Evolutionary conservation across 2,888 invertebrate genomes (phyloP), one percentile per base, ranked within the genome.

Genomic region (Diarsia brunnea): DNA sequence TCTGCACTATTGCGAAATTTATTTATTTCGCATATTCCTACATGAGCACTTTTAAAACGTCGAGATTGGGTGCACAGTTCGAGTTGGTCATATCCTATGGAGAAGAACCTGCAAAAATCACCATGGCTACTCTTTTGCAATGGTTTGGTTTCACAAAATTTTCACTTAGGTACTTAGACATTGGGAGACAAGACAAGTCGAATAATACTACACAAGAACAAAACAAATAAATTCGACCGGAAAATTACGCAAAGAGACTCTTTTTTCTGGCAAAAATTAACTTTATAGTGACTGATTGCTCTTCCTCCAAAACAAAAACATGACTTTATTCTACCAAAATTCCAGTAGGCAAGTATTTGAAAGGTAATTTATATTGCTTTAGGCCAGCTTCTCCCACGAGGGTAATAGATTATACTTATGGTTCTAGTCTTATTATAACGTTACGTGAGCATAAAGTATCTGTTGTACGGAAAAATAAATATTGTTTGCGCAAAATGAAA

Each of bases 301-400:
- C 66, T 83, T 72, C 60, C 72, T 77, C 21, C 53, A 66, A 87
- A 82, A 80, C 74, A 85, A 77, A 53, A 84, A 85, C 74, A 73
- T 85, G 70, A 80, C 78, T 80, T 78, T 85, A 85, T 87, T 87
- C 69, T 58, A 73, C 86, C 74, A 65, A 85, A 85, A 75, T 87
- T 78, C 70, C 76, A 67, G 79, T 8, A 69, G 69, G 69, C 72
- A 75, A 82, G 74, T 83, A 86, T 86, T 86, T 85, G 88, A 88
- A 87, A 88, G 78, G 86, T 87, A 84, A 86, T 87, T 87, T 86
- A 87, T 86, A 78, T 81, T 84, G 79, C 86, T 86, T 87, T 84
- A 87, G 88, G 81, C 81, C 77, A 79, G 80, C 78, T 78, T 86
- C 63, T 86, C 86, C 86, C 81, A 38, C 38, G 84, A 81, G 81